Conservation (phyloP, 2,888 invertebrate species). For the Erebia aethiops region DNA sequence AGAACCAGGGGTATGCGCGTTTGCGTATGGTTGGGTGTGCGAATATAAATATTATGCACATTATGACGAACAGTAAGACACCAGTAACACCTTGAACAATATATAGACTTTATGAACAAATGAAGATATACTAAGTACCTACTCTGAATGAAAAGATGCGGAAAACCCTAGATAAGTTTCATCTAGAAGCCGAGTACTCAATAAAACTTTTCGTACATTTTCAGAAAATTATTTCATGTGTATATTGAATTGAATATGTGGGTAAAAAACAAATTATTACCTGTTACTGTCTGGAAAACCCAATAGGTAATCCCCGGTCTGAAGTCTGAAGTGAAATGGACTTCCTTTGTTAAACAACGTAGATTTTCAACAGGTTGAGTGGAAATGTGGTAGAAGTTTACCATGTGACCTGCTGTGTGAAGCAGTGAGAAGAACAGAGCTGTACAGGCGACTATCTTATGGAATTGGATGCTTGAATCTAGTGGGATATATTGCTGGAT, state of each 20-base stretch:
- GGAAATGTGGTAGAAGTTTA: slow-evolving; percentile 98
- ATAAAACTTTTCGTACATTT: too few species aligned
- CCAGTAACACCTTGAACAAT: slow-evolving; percentile 89
- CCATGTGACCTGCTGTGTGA: slow-evolving; percentile 96
- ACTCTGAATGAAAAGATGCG: too few species aligned
- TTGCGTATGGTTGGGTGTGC: slow-evolving; percentile 96
- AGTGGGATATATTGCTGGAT: slow-evolving; percentile 96
- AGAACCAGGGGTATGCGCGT: slow-evolving; percentile 97
- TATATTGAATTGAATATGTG: neutral
- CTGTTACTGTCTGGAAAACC: slow-evolving; percentile 97
- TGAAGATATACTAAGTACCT: too few species aligned
- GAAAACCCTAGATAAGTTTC: too few species aligned
- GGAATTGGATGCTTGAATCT: slow-evolving; percentile 98
- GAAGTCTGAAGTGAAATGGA: slow-evolving; percentile 96
- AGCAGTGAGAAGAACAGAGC: slow-evolving; percentile 95
- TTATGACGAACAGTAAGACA: slow-evolving; percentile 92
- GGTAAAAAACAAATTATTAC: slow-evolving; percentile 67
- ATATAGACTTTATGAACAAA: neutral
- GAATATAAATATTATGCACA: slow-evolving; percentile 98
- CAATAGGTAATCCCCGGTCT: slow-evolving; percentile 97
- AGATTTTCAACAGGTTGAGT: slow-evolving; percentile 97
- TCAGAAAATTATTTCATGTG: too few species aligned
- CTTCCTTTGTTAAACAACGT: slow-evolving; percentile 95
- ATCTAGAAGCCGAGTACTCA: too few species aligned
- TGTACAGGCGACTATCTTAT: slow-evolving; percentile 97